Base-by-base conservation (phyloP, 2,113 vertebrate genomes). In the Phasianus colchicus region DNA sequence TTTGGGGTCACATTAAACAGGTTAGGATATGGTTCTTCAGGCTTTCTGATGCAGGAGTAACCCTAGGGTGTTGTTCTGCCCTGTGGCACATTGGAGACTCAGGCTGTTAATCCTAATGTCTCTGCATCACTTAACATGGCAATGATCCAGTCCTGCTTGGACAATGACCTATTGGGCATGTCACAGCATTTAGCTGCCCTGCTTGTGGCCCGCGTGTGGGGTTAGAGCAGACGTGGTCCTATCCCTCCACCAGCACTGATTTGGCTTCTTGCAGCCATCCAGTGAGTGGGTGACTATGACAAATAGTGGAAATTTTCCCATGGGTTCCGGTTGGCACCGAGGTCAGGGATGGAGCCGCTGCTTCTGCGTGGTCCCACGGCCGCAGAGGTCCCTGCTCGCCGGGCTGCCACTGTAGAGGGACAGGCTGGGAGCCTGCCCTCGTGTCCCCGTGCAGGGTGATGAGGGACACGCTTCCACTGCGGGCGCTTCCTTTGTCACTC, bases 351-450 rank as follows among this genome's bases (percentile, higher is more conserved):
- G 47, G 38, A 92, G 30, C 21, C 42, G 61, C 58, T 1, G 2
- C 40, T 57, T 57, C 34, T 74, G 38, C 0, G 0, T 29, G 25
- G 57, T 69, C 58, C 50, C 27, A 18, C 21, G 9, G 70, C n/a
- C 18, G 5, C 70, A 1, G 1, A 64, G 16, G 18, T 71, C 76
- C 29, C 17, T 0, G 1, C 72, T n/a, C 45, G 18, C 70, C 0
- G 0, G 34, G 57, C 52, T 40, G 42, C 20, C 2, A 2, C 7
- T 25, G 11, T 8, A 5, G 18, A 74, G 65, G 36, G 57, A 38
- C 14, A 55, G 43, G 20, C 54, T n/a, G n/a, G 40, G 48, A 87
- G 29, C 36, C 69, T 48, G 24, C 30, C 1, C 2, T 22, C 11
- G 3, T 7, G 9, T 45, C 19, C 22, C 48, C 32, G 2, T 61